Evolutionary conservation across 2,113 vertebrate genomes (phyloP).

Genomic region (Bucco capensis): DNA sequence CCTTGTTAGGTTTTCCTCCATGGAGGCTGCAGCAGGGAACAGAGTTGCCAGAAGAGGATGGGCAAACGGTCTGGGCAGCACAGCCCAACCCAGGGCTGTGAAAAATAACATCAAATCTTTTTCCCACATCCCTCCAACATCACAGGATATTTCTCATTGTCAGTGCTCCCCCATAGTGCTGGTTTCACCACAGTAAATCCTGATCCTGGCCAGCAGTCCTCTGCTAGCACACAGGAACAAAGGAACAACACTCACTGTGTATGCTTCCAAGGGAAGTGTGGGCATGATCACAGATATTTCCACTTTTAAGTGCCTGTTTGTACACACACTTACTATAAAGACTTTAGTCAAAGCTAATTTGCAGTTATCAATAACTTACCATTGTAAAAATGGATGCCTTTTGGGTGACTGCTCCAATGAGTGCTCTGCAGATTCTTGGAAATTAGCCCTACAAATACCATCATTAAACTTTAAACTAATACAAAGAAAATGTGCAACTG

Average conservation of each 20-base stretch:
- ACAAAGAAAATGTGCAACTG: slow-evolving; percentile 26
- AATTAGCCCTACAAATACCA: slow-evolving; percentile 41
- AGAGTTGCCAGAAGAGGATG: background rate
- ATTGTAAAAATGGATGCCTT: background rate
- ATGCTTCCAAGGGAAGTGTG: background rate
- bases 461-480: slow-evolving; percentile 37
- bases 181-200: background rate
- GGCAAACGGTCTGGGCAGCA: background rate
- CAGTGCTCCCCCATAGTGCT: background rate
- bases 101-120: background rate
- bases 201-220: background rate
- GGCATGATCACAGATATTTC: rapidly evolving
- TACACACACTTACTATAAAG: background rate
- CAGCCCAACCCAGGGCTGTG: background rate
- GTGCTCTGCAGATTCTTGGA: background rate
- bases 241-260: background rate
- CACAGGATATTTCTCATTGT: background rate
- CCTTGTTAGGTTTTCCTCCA: background rate
- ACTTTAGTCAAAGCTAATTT: background rate
- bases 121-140: background rate
- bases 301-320: background rate
- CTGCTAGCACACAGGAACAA: rapidly evolving
- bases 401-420: background rate
- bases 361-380: background rate
- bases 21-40: rapidly evolving